Evolutionary conservation across 2,888 invertebrate species (phyloP).

Genomic region (Chironomus tentans): DNA sequence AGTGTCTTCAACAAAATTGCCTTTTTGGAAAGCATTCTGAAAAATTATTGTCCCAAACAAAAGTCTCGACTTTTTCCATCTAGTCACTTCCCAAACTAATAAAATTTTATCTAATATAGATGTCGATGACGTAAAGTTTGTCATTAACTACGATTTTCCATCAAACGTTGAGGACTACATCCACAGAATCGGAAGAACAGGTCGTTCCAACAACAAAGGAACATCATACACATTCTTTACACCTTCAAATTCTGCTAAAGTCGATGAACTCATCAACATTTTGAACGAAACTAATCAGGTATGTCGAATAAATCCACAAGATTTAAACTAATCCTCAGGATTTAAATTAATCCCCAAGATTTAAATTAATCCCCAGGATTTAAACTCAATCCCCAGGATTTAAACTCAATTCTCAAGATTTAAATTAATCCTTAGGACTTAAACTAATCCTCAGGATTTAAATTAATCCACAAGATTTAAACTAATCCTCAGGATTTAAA

Average conservation of each 20-base stretch:
- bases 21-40: not conserved
- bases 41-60: not conserved
- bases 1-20: not conserved
- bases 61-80: no score
- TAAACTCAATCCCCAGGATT: not conserved
- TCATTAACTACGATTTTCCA: conserved; percentile 98
- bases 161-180: conserved; percentile 97
- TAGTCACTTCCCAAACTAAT: not conserved
- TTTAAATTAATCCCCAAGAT: not conserved
- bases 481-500: no score
- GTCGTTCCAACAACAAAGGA: conserved; percentile 83
- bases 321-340: not conserved
- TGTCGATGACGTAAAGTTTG: conserved; percentile 98
- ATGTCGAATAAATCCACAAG: conserved; percentile 5
- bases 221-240: conserved; percentile 97
- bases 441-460: no score
- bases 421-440: no score
- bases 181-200: conserved; percentile 93
- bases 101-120: conserved; percentile 47
- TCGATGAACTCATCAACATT: conserved; percentile 82
- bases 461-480: no score
- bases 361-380: no score
- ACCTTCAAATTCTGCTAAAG: conserved; percentile 80
- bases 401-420: not conserved
- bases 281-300: conserved; percentile 89